Percentiles rank a stretch among this genome's conserved stretches.
Evolutionary conservation across 2,797 vertebrate species (phyloP).

Genomic region (Strix occidentalis): DNA sequence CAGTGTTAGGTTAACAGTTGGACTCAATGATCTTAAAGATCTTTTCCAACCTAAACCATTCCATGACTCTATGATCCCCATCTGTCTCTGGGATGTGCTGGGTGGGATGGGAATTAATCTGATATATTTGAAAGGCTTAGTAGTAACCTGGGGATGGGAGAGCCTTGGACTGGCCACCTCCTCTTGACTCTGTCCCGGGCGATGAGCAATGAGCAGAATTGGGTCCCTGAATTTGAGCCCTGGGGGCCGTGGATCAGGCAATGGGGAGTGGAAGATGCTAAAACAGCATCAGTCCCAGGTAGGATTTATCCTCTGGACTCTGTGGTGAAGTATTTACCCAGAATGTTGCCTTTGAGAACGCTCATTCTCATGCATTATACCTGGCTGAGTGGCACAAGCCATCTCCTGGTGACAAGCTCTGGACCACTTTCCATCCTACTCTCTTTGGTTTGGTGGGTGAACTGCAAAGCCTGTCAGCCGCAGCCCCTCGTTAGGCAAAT

Average conservation of each 20-base stretch:
- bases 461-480: not conserved
- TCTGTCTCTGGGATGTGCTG: not conserved
- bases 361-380: fast-evolving
- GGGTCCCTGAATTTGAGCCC: not conserved
- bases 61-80: not conserved
- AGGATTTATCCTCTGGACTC: not conserved
- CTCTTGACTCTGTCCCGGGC: not conserved
- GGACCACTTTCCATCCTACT: too few relatives aligned
- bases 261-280: not conserved
- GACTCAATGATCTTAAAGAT: not conserved
- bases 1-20: not conserved
- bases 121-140: not conserved
- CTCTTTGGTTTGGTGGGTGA: fast-evolving
- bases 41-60: not conserved
- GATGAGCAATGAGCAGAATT: not conserved
- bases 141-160: not conserved
- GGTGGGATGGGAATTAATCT: not conserved
- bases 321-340: not conserved
- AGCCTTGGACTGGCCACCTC: fast-evolving
- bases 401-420: not conserved
- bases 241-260: fast-evolving
- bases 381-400: not conserved
- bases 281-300: not conserved
- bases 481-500: not conserved
- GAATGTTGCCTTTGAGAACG: not conserved